phyloP scores from a whole-genome alignment of 2,888 invertebrate species.

The Troides helena region DNA sequence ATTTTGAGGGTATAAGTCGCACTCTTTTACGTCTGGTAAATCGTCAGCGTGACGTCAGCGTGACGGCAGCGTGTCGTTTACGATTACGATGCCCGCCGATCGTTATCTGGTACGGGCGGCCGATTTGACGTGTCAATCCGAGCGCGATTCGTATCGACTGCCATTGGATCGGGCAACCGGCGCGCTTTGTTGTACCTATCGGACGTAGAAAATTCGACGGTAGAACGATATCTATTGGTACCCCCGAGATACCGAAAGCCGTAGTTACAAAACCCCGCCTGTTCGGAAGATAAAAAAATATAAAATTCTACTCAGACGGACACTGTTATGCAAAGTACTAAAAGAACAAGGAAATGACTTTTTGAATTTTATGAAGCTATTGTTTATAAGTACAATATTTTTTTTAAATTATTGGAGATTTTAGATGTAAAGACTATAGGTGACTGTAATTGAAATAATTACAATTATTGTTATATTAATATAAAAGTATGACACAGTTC shows the following conservation, averaged over 20 bases:
- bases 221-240: slow-evolving; percentile 40
- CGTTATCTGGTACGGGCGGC: slow-evolving; percentile 63
- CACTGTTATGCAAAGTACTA: neutral
- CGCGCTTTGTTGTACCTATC: slow-evolving; percentile 67
- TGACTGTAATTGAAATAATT: too few species aligned
- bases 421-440: too few species aligned
- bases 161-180: slow-evolving; percentile 68
- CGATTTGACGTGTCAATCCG: slow-evolving; percentile 77
- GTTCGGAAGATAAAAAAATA: neutral
- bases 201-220: slow-evolving; percentile 29
- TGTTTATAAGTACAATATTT: too few species aligned
- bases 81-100: slow-evolving; percentile 68
- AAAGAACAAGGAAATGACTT: neutral
- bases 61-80: slow-evolving; percentile 61
- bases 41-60: slow-evolving; percentile 53
- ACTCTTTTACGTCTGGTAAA: slow-evolving; percentile 44
- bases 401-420: too few species aligned
- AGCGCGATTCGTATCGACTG: slow-evolving; percentile 68
- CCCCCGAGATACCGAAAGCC: slow-evolving; percentile 37
- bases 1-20: too few species aligned
- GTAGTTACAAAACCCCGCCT: neutral
- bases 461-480: too few species aligned
- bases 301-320: neutral
- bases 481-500: too few species aligned
- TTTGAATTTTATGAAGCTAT: too few species aligned